phyloP scores from a whole-genome alignment of 1,140 invertebrate genomes.

The Procambarus clarkii region DNA sequence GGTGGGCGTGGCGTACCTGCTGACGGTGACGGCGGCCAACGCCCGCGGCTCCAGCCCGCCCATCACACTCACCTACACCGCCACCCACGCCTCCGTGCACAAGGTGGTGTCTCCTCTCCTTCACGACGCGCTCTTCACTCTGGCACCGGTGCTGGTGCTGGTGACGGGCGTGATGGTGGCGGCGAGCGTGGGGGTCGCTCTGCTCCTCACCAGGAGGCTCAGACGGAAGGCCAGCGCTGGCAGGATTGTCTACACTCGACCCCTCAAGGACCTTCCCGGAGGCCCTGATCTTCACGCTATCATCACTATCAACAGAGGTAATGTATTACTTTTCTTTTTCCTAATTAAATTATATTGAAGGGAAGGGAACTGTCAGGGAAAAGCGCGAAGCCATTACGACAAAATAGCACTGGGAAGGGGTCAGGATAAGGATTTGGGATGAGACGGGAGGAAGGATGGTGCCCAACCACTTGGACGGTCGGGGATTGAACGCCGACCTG shows the following conservation, averaged over 20 bases:
- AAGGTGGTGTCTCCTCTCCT: conserved; percentile 7
- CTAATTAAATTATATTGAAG: too few relatives aligned
- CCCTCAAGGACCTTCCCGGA: conserved; percentile 34
- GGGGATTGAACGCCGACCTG: too few relatives aligned
- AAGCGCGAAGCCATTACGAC: too few relatives aligned
- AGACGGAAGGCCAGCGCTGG: conserved; percentile 24
- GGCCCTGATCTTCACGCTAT: conserved; percentile 38
- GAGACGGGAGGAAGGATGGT: too few relatives aligned
- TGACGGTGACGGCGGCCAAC: conserved; percentile 81
- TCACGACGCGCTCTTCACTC: background rate
- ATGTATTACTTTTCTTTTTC: background rate
- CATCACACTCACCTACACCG: conserved; percentile 79
- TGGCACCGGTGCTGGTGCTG: conserved; percentile 1
- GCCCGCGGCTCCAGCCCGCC: conserved; percentile 81
- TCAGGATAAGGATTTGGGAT: too few relatives aligned
- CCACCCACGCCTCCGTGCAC: conserved; percentile 1
- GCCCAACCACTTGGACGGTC: too few relatives aligned
- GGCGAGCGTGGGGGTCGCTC: conserved; percentile 9
- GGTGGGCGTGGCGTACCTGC: conserved; percentile 84
- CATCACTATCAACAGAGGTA: conserved; percentile 35
- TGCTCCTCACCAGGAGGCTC: background rate
- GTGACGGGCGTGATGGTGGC: conserved; percentile 18
- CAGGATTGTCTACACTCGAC: conserved; percentile 50
- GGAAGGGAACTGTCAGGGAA: too few relatives aligned
- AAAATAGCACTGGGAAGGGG: too few relatives aligned